Evolutionary conservation across 1,140 invertebrate species (phyloP), one percentile per base, ranked within the genome.

Genomic region (Eriosoma lanigerum): DNA sequence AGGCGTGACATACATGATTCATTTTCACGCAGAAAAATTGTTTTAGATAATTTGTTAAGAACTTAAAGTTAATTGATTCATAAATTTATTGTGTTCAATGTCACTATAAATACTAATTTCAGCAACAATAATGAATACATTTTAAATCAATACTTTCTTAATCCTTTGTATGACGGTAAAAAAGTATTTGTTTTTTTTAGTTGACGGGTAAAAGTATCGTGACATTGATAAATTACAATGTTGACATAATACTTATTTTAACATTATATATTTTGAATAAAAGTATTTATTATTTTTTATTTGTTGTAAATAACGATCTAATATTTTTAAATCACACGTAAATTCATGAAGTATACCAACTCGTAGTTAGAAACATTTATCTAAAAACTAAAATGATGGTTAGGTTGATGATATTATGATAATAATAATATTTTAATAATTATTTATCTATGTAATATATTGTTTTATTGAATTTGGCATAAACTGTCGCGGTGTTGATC

Each of bases 161-260:
- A 70, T 70, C 46, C 24, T 50, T 50, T 50, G 10, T 26, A 50
- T 5, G 44, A 1, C 21, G 24, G 1, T 9, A 6, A 19, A 50
- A 48, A 50, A 26, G 15, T 19, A 12, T 46, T 26, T 50, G 21
- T 46, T 29, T 68, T 44, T 68, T 48, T 70, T 70, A 50, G 21
- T 26, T 50, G 66, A 70, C 3, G 44, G 46, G 46, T 70, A 50
- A 26, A 64, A 15, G n/a, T 24, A 46, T 4, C 15, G 13, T 8
- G 66, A 70, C 44, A 70, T 70, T 70, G 66, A 70, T 70, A 50
- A 70, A 70, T 70, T 70, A 70, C 66, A 26, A 70, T 50, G 46
- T 50, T 26, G 66, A 19, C 44, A 19, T 70, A 48, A 70, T 70
- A 70, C 46, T 70, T 44, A n/a, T 44, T 46, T 44, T 46, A 66